These are phyloP conservation scores for Oenanthe oenanthe DNA, from an alignment of 2,113 vertebrate genomes.

Conservation along the genomic window DNA sequence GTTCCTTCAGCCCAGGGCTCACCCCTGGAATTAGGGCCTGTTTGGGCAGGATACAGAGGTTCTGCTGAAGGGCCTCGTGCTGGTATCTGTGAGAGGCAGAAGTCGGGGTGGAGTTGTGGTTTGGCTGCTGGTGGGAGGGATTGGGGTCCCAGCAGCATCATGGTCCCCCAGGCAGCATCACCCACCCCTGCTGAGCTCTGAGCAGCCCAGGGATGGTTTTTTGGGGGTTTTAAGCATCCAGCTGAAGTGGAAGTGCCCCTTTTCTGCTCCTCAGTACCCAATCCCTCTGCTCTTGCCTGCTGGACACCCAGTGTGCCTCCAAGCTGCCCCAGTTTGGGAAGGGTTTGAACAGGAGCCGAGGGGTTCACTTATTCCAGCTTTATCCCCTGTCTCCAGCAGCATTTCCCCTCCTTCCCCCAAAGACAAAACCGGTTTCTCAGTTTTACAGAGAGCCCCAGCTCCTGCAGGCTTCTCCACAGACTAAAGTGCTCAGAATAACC, in stretches of 20 bases:
- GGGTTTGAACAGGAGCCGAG: not conserved
- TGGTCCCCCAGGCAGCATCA: not conserved
- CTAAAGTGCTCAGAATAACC: not conserved
- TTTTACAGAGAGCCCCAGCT: not conserved
- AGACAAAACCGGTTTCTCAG: not conserved
- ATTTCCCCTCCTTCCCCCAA: not conserved
- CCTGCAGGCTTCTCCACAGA: not conserved
- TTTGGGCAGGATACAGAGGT: not conserved
- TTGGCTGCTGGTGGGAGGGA: not conserved
- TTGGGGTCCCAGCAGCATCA: fast-evolving
- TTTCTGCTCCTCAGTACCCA: not conserved
- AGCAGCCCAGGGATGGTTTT: not conserved
- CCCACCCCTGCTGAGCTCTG: fast-evolving
- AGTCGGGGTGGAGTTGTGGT: fast-evolving
- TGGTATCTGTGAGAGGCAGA: fast-evolving
- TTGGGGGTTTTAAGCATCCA: fast-evolving
- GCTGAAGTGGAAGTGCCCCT: not conserved
- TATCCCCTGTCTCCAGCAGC: not conserved
- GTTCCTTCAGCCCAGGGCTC: not conserved
- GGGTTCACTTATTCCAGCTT: not conserved
- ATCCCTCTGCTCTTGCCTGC: fast-evolving
- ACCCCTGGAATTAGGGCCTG: not conserved
- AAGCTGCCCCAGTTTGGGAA: not conserved
- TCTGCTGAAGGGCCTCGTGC: not conserved
- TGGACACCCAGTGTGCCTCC: not conserved